phyloP scores from a whole-genome alignment of 2,797 vertebrate species.

The Vireo griseus region DNA sequence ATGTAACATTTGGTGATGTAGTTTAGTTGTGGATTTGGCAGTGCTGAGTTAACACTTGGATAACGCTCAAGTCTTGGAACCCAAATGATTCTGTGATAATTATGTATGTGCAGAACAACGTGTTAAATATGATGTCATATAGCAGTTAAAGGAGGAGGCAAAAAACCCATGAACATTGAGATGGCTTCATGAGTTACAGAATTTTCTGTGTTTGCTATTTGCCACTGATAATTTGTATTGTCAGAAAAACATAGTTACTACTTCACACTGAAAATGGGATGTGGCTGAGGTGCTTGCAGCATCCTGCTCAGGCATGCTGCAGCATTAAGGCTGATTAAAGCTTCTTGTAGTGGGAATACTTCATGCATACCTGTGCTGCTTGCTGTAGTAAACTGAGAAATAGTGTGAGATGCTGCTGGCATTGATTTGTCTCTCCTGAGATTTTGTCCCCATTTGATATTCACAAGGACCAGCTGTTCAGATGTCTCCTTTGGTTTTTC shows the following conservation, averaged over 20 bases:
- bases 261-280: background rate
- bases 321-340: background rate
- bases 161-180: background rate
- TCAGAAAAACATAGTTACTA: background rate
- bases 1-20: rapidly evolving
- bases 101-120: background rate
- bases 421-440: background rate
- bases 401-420: background rate
- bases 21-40: background rate
- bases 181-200: background rate
- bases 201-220: background rate
- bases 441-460: background rate
- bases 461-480: background rate
- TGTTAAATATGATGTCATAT: background rate
- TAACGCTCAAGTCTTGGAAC: background rate
- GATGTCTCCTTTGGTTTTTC: background rate
- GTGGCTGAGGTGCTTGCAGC: background rate
- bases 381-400: background rate
- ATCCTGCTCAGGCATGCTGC: background rate
- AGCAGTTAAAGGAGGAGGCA: background rate
- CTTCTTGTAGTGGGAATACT: background rate
- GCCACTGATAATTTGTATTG: background rate
- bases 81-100: background rate
- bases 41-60: background rate
- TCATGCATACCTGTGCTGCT: background rate